Evolutionary conservation across 2,113 vertebrate genomes (phyloP).

Genomic region (Mandrillus leucophaeus): DNA sequence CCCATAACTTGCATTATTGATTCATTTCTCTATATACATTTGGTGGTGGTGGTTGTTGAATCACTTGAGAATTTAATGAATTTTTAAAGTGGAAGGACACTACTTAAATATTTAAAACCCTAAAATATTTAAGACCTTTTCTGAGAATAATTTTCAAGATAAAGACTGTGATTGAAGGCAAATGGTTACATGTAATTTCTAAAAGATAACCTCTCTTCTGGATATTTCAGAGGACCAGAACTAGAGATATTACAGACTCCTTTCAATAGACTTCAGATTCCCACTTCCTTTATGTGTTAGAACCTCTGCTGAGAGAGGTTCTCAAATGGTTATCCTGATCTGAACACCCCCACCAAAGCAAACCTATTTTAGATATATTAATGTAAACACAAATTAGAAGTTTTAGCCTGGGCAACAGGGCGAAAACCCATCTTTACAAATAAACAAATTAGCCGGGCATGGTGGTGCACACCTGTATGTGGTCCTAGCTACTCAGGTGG

Average conservation of each 20-base stretch:
- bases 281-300: background rate
- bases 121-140: background rate
- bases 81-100: background rate
- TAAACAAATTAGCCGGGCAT: too few relatives aligned
- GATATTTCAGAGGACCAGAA: background rate
- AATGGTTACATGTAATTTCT: background rate
- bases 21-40: background rate
- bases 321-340: background rate
- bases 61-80: background rate
- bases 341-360: background rate
- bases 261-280: background rate
- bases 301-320: background rate
- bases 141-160: constrained; percentile 28
- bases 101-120: background rate
- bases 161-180: background rate
- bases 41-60: background rate
- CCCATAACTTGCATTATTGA: background rate
- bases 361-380: background rate
- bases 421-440: too few relatives aligned
- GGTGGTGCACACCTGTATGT: too few relatives aligned
- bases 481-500: too few relatives aligned
- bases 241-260: background rate
- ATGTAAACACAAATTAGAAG: background rate
- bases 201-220: background rate
- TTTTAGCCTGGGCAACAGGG: background rate